These are phyloP conservation scores for Tenualosa ilisha DNA, from an alignment of 2,797 vertebrate species.

Conservation along the genomic window DNA sequence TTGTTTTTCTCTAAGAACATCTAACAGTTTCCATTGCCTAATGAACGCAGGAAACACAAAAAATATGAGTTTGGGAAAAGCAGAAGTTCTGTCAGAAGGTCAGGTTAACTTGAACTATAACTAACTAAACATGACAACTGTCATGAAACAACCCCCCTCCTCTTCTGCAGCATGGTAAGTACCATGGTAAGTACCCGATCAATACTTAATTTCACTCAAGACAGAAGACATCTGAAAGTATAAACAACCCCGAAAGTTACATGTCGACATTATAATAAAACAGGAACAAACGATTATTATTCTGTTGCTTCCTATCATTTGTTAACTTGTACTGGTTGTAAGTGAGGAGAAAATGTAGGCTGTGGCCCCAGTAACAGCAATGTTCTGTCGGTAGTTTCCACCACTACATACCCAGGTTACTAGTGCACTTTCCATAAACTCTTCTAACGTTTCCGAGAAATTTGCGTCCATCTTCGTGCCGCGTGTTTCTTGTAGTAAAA, in stretches of 20 bases:
- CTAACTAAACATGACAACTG: conserved; percentile 8
- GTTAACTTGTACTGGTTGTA: not conserved
- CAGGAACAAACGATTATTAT: not conserved
- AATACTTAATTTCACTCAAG: not conserved
- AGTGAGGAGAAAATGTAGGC: not conserved
- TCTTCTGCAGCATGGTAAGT: not conserved
- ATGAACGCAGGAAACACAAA: not conserved
- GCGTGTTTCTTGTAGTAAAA: not conserved
- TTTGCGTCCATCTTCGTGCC: conserved; percentile 70
- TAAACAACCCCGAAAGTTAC: not conserved
- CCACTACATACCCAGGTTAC: conserved; percentile 76
- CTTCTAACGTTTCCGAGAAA: conserved; percentile 76
- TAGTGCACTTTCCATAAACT: conserved; percentile 78
- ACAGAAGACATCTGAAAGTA: not conserved
- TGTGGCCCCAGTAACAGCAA: not conserved
- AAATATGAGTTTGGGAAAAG: not conserved
- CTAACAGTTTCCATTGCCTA: not conserved
- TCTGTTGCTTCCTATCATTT: not conserved
- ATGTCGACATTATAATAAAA: not conserved
- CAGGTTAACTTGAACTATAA: not conserved
- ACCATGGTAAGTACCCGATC: not conserved
- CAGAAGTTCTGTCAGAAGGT: not conserved
- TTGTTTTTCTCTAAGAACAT: not conserved
- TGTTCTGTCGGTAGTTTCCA: not conserved
- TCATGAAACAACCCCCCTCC: conserved; percentile 1